A percentile compares a stretch with the other conserved stretches of the same genome.
These are phyloP conservation scores for Clarias macrocephalus DNA, from an alignment of 2,113 vertebrate species.

Conservation along the genomic window DNA sequence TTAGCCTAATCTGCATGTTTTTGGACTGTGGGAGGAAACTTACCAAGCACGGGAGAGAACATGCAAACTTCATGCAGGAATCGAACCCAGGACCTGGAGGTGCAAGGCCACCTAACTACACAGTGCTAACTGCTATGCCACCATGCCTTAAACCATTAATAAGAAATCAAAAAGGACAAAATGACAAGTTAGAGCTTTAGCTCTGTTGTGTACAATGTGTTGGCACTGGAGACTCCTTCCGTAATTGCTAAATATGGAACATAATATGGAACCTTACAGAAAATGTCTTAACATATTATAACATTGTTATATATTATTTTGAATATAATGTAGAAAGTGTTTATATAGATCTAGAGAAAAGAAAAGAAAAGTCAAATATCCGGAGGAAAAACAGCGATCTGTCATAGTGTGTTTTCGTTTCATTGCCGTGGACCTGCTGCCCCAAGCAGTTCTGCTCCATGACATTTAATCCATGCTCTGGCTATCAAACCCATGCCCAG, in stretches of 20 bases:
- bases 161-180: neutral
- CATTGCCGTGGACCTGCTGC: constrained; percentile 4
- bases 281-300: neutral
- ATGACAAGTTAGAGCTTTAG: neutral
- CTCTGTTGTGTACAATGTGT: neutral
- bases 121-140: no score
- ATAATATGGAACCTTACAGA: neutral
- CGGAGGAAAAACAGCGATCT: constrained; percentile 14
- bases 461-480: constrained; percentile 32
- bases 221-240: neutral
- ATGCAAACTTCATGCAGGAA: no score
- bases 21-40: no score
- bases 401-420: constrained; percentile 28
- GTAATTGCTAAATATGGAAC: neutral
- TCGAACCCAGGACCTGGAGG: no score
- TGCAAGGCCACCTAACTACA: no score
- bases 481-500: constrained; percentile 42
- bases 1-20: no score
- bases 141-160: neutral
- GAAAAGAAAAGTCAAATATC: neutral
- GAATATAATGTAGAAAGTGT: neutral
- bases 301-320: neutral
- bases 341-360: neutral
- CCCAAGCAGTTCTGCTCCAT: constrained; percentile 47
- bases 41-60: no score